phyloP scores from a whole-genome alignment of 2,113 vertebrate species.

The Perccottus glenii region DNA sequence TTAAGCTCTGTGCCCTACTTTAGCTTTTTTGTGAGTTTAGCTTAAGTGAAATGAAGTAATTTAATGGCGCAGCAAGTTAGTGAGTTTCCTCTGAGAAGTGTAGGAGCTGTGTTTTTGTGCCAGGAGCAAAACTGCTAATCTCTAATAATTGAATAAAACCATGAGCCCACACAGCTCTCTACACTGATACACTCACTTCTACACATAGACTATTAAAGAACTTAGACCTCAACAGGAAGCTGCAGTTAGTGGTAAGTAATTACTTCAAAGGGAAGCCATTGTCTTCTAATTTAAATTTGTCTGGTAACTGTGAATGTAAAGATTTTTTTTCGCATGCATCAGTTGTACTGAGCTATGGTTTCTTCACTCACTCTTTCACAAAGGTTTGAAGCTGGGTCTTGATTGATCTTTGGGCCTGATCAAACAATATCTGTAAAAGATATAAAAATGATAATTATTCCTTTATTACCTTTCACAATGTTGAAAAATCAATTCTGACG shows the following conservation, averaged over 20 bases:
- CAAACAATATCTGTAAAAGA: conserved; percentile 90
- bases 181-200: conserved; percentile 6
- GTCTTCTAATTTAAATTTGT: no score
- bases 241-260: not conserved
- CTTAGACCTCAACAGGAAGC: not conserved
- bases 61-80: conserved; percentile 1
- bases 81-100: conserved; percentile 15
- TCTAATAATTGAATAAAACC: conserved; percentile 49
- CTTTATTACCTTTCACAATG: not conserved
- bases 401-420: conserved; percentile 97
- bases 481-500: conserved; percentile 29
- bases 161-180: conserved; percentile 26
- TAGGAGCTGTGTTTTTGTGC: conserved; percentile 23
- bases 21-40: not conserved
- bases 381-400: conserved; percentile 95
- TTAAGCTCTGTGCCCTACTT: not conserved
- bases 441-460: not conserved
- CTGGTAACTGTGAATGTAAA: not conserved
- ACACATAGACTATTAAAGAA: not conserved
- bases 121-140: conserved; percentile 44
- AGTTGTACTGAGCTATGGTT: conserved; percentile 6
- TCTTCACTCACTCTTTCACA: conserved; percentile 93
- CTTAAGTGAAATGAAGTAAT: conserved; percentile 20
- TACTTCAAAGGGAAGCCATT: no score
- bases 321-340: no score